Evolutionary conservation across 2,888 invertebrate species (phyloP), one percentile per base, ranked within the genome.

Genomic region (Lithophane ornitopus): DNA sequence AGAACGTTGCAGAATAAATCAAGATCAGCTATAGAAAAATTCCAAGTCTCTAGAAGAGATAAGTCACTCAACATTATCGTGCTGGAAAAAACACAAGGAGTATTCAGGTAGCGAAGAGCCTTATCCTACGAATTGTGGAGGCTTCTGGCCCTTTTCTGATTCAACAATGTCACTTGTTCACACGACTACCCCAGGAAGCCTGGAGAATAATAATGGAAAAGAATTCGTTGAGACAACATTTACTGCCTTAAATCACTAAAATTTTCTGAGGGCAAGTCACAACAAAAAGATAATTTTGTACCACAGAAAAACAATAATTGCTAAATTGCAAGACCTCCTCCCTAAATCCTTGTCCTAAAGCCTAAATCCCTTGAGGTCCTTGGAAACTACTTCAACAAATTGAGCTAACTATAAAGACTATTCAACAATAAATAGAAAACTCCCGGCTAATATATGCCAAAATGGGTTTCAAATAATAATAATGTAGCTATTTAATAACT

Each of bases 111-210:
- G 79, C 74, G 26, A 74, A 71, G 65, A 74, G 75, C 68, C 69
- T 73, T 74, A 78, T 52, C 56, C 65, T 59, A 74, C 85, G 71
- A 82, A 85, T 84, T 78, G 84, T 65, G 82, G 73, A 70, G 62
- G 44, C 61, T 67, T 74, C 74, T 63, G 75, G 65, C 54, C 70
- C 71, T 74, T 71, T 61, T 61, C 82, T 82, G 79, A 85, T 62
- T 82, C 85, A 85, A 83, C 76, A 71, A 70, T 82, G 82, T 72
- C 56, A 76, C 79, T 82, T 76, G 76, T 82, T 82, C 79, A 78
- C 78, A 78, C 65, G 67, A 52, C 73, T 59, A 56, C 59, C 26
- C 54, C 44, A 61, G 67, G 34, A 58, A 63, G 49, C 49, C 28
- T 70, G 44, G 59, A 80, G 11, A 70, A 65, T 65, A 80, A 84